Percentiles rank a stretch among this genome's conserved stretches.
Evolutionary conservation across 2,797 vertebrate genomes (phyloP).

Genomic region (Amphiprion clarkii): DNA sequence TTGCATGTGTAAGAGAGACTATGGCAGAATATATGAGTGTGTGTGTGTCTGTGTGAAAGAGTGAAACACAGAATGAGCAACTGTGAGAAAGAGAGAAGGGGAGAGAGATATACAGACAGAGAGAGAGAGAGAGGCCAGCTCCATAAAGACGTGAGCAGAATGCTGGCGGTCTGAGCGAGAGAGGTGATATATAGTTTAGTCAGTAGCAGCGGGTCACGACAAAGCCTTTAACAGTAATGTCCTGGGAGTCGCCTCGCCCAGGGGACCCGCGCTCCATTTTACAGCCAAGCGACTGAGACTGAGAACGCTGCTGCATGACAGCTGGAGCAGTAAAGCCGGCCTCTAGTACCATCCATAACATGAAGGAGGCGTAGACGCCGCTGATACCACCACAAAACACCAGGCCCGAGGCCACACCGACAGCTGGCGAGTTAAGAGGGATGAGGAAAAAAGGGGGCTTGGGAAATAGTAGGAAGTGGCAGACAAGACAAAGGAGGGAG

Average conservation of each 20-base stretch:
- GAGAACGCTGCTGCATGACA: conserved; percentile 76
- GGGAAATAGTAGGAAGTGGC: conserved; percentile 66
- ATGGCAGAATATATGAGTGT: conserved; percentile 35
- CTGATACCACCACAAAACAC: conserved; percentile 81
- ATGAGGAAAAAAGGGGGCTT: conserved; percentile 63
- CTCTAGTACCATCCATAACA: conserved; percentile 79
- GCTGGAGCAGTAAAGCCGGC: conserved; percentile 80
- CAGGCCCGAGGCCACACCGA: conserved; percentile 77
- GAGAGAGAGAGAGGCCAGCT: conserved; percentile 52
- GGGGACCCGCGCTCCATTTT: conserved; percentile 83
- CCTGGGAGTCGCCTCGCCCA: conserved; percentile 80
- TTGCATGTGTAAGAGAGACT: conserved; percentile 23
- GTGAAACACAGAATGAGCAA: conserved; percentile 63
- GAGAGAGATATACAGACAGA: conserved; percentile 44
- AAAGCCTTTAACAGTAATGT: conserved; percentile 84
- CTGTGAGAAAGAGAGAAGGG: conserved; percentile 53
- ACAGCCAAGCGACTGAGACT: conserved; percentile 83
- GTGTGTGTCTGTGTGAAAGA: conserved; percentile 53
- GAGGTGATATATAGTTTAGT: conserved; percentile 84
- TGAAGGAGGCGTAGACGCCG: conserved; percentile 71
- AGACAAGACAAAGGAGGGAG: conserved; percentile 67
- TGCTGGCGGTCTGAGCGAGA: conserved; percentile 59
- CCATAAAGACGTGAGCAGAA: conserved; percentile 80
- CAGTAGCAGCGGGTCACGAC: conserved; percentile 80
- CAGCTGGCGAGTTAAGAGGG: conserved; percentile 75